These are phyloP conservation scores for Leptura quadrifasciata DNA, from an alignment of 2,888 invertebrate genomes.

Conservation along the genomic window DNA sequence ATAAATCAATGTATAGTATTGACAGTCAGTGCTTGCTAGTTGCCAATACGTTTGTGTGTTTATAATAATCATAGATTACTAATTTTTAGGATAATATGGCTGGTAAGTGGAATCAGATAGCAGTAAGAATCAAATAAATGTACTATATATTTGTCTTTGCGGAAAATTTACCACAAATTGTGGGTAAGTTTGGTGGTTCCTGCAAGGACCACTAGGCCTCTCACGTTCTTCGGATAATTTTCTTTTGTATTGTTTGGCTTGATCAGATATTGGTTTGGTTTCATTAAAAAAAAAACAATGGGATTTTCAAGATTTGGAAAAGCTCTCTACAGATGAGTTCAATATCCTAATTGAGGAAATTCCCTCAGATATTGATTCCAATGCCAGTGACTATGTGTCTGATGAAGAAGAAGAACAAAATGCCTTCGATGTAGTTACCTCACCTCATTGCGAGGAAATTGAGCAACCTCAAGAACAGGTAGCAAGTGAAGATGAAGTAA, in stretches of 20 bases:
- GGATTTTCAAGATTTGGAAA: not conserved
- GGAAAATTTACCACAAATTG: not conserved
- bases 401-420: conserved; percentile 7
- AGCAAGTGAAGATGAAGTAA: not conserved
- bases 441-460: not conserved
- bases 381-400: not conserved
- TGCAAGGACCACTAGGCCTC: not conserved
- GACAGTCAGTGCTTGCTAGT: not conserved
- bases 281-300: not conserved
- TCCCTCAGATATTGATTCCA: conserved; percentile 4
- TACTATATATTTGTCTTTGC: not conserved
- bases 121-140: not conserved
- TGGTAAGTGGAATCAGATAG: not conserved
- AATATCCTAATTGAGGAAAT: not conserved
- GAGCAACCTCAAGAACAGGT: not conserved
- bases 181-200: not conserved
- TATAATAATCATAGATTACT: too few relatives aligned
- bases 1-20: not conserved
- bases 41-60: not conserved
- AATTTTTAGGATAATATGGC: not conserved
- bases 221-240: not conserved
- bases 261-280: not conserved
- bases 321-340: not conserved
- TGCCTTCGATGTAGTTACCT: not conserved
- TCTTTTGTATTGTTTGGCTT: not conserved